Base-by-base conservation (phyloP, 2,113 vertebrate genomes). In the Syngnathus scovelli region DNA sequence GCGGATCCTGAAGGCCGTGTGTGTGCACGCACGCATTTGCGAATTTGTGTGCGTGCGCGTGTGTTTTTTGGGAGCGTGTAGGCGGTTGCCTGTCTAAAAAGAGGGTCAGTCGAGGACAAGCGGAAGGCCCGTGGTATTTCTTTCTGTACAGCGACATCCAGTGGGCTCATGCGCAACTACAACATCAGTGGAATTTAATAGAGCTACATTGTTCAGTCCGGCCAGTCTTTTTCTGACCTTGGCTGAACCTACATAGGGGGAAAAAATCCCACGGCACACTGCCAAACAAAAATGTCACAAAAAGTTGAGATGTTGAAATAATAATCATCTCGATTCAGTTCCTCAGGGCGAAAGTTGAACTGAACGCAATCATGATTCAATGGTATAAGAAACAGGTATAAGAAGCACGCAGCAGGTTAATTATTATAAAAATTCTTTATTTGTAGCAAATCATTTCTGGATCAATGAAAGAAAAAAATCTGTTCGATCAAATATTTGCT, bases 101-200 rank as follows among this genome's bases (percentile, higher is more conserved):
- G 64, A 66, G 64, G 62, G 87, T 90, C 83, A 81, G 69, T 51
- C 78, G 86, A 90, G 87, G 89, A 89, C 89, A 88, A 76, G 39
- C 65, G 70, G 70, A 48, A 23, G 23, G 66, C 49, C 12, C 2
- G 4, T 13, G 39, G 39, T 71, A 87, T 90, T 89, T 49, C 82
- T 88, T 84, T 88, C 84, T 70, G 78, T 70, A 82, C 65, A 70
- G 83, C 74, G 90, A 87, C 90, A 89, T 88, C 90, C 89, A 59
- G 84, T 87, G 90, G 89, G 37, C 72, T 19, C 16, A 19, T 27
- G 0, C 0, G 21, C 78, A 9, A 84, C 70, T 88, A 77, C 86
- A 33, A 78, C 0, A 4, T 0, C 51, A 3, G 19, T 10, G 8
- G n/a, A 33, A 0, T 4, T 21, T 27, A 13, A 51, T 10, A 12